Base-by-base conservation (phyloP, 2,888 invertebrate genomes). In the Polyommatus iphigenia region DNA sequence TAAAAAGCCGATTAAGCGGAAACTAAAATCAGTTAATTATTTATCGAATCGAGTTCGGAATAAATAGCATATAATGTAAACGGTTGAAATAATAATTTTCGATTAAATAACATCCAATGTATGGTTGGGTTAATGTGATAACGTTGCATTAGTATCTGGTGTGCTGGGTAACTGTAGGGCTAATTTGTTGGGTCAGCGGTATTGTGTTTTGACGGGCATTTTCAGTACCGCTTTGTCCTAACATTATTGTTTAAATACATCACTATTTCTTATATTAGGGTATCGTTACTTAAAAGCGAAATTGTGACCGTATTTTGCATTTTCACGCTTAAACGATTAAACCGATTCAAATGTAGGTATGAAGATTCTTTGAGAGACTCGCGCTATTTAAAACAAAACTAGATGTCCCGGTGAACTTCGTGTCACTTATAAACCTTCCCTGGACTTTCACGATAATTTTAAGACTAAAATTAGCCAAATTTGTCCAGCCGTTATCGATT, bases 1-100 rank as follows among this genome's bases (percentile, higher is more conserved):
- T 93, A 93, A 93, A 93, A 91, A 90, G 93, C 92, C 88, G 90
- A 93, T 91, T 92, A 92, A 91, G 94, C 93, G 87, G 86, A 91
- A 93, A 92, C 92, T 92, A 90, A 90, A 91, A 89, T 91, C 88
- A 86, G 89, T 89, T 91, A 91, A 92, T 91, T 92, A 92, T 92
- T 91, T 90, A 90, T 88, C 85, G 87, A 86, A 87, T 83, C 83
- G 80, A 81, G 83, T 82, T 83, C 84, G 84, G 82, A 83, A 85
- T 85, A 85, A 85, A 84, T 84, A 81, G 81, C 82, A 84, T 84
- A 87, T 82, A 82, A 82, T 82, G 80, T 80, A 82, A 83, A 81
- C 81, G 80, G 79, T 79, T 80, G 78, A 79, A 80, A 80, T 81
- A 82, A 81, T 81, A 81, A 84, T 82, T 82, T 81, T 79, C 79